Evolutionary conservation across 2,888 invertebrate genomes (phyloP), one percentile per base, ranked within the genome.

Genomic region (Sepioteuthis lessoniana): DNA sequence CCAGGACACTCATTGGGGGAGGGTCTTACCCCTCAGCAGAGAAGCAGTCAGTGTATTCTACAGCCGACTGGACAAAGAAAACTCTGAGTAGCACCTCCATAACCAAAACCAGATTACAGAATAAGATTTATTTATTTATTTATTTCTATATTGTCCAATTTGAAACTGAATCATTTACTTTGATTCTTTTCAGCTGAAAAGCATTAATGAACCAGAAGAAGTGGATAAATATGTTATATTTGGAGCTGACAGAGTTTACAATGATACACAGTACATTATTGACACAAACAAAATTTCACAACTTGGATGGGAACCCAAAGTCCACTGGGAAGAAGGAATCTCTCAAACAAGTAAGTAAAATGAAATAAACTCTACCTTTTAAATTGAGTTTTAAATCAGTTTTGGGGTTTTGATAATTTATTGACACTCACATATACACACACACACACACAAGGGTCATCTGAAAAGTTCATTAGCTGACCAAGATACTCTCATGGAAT

Each of bases 281-380:
- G 95, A 96, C 93, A 95, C 95, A 16, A 94, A 94, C 90, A 95
- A 95, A 93, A 94, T 96, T 21, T 94, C 95, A 21, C n/a, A 94
- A 90, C 94, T 96, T 55, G 96, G 96, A 60, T 96, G 96, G 95
- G 94, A 93, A 55, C 95, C 95, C 1, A 76, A 94, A 42, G 95
- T 96, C 10, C 31, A 94, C 0, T 96, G 96, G 95, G 95, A 95
- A 55, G 94, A 96, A 35, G 96, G 96, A 50, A 94, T 96, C 31
- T 91, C 94, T 16, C 93, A 94, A 90, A 96, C 96, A 21, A 95
- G 95, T 95, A 47, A 95, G 95, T 92, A 0, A 31, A 2, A 13
- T 16, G n/a, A n/a, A 76, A 35, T 76, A 4, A n/a, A n/a, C 3
- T 2, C 1, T 4, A 35, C n/a, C 35, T n/a, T 13, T n/a, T 76